Conservation (phyloP, 53 echinoderm and acorn worm species). For the Holothuria leucospilota region DNA sequence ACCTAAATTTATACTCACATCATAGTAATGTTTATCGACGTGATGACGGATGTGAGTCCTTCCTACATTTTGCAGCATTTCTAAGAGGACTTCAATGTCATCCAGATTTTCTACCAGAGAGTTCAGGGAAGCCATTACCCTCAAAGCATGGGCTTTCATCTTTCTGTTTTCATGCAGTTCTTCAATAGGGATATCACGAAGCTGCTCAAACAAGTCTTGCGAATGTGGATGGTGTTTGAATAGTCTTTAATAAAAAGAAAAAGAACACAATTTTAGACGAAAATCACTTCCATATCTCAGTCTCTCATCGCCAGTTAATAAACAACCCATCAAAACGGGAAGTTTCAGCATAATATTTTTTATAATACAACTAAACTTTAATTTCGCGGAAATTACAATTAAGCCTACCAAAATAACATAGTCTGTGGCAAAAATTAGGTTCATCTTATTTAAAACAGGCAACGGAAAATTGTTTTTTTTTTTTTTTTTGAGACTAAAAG, state of each 20-base stretch:
- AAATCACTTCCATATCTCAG: no score
- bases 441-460: no score
- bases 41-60: constrained; percentile 48
- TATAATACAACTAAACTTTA: no score
- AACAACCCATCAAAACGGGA: no score
- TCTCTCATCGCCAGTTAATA: no score
- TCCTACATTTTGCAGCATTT: constrained; percentile 75
- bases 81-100: constrained; percentile 71
- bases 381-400: no score
- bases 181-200: constrained; percentile 49
- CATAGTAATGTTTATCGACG: constrained; percentile 6
- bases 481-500: no score
- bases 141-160: constrained; percentile 80
- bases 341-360: no score
- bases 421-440: no score
- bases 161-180: constrained; percentile 64
- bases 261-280: no score
- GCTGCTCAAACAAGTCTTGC: constrained; percentile 35
- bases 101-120: constrained; percentile 81
- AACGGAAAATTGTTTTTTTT: no score
- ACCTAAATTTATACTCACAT: neutral
- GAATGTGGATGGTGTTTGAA: neutral
- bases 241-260: neutral
- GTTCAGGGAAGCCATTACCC: constrained; percentile 80
- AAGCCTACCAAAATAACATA: no score